These are phyloP conservation scores for Drosophila chauvacae DNA, from an alignment of 1,140 invertebrate genomes.

Conservation along the genomic window DNA sequence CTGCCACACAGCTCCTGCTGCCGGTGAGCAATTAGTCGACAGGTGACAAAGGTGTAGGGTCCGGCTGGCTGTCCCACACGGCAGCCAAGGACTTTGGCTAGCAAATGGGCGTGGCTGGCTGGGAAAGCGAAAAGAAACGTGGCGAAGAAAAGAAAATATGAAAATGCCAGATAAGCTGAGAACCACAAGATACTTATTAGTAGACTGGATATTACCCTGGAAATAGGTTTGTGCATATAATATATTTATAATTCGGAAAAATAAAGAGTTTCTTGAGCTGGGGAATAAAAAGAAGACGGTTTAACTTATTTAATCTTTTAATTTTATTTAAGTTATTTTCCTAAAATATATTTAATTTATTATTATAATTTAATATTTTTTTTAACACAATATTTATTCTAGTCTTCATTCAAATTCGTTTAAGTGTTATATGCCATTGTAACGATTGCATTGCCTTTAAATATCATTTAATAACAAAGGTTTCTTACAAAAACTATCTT, in stretches of 20 bases:
- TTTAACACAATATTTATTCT: neutral
- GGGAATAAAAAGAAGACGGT: too few species aligned
- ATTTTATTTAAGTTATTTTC: too few species aligned
- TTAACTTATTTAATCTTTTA: too few species aligned
- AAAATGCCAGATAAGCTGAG: constrained; percentile 24
- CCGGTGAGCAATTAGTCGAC: constrained; percentile 58
- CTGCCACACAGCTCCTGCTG: constrained; percentile 9
- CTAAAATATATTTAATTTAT: neutral
- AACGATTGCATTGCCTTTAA: too few species aligned
- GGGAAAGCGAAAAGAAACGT: constrained; percentile 1
- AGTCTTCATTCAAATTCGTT: too few species aligned
- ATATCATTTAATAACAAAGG: too few species aligned
- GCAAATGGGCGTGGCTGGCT: constrained; percentile 9
- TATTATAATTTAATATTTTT: neutral
- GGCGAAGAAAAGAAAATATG: constrained; percentile 21
- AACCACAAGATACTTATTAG: fast-evolving
- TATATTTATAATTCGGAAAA: too few species aligned
- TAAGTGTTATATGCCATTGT: too few species aligned
- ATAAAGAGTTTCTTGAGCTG: neutral
- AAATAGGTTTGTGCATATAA: neutral
- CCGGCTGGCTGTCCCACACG: neutral
- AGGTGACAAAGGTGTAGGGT: constrained; percentile 54
- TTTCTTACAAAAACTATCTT: too few species aligned
- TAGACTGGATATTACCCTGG: neutral
- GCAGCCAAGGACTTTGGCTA: neutral